These are phyloP conservation scores for Cosmorhoe ocellata DNA, from an alignment of 2,888 invertebrate species.

Conservation along the genomic window DNA sequence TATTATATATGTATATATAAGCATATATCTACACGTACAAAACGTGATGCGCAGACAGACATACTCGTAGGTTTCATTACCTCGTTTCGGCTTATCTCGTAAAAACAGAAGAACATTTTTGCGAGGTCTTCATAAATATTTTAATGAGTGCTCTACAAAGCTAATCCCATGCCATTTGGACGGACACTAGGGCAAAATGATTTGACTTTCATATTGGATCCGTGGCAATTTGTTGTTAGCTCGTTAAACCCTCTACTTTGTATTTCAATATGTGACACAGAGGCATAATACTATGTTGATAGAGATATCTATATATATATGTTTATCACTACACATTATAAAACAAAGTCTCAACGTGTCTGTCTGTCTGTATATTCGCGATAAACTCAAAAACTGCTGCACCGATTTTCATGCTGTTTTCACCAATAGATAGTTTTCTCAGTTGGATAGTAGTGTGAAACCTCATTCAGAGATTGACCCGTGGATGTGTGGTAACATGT, in stretches of 20 bases:
- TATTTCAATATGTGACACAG: conserved; percentile 21
- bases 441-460: too few relatives aligned
- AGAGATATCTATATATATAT: too few relatives aligned
- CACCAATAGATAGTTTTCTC: too few relatives aligned
- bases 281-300: too few relatives aligned
- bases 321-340: too few relatives aligned
- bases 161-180: conserved; percentile 57
- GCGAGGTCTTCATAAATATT: conserved; percentile 56
- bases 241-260: conserved; percentile 24
- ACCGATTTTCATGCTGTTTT: too few relatives aligned
- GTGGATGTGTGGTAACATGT: too few relatives aligned
- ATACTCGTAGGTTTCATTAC: conserved; percentile 10
- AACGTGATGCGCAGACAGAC: conserved; percentile 17
- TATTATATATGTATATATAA: neutral
- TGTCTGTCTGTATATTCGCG: too few relatives aligned
- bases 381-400: too few relatives aligned
- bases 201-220: conserved; percentile 53
- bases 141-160: conserved; percentile 54
- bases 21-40: too few relatives aligned
- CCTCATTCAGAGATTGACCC: too few relatives aligned
- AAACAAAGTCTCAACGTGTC: too few relatives aligned
- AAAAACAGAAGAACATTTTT: conserved; percentile 44
- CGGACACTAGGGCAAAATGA: conserved; percentile 52
- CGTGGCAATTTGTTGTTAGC: conserved; percentile 46
- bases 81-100: conserved; percentile 34